Conservation (phyloP, 1,140 invertebrate genomes). For the Epicauta chinensis region DNA sequence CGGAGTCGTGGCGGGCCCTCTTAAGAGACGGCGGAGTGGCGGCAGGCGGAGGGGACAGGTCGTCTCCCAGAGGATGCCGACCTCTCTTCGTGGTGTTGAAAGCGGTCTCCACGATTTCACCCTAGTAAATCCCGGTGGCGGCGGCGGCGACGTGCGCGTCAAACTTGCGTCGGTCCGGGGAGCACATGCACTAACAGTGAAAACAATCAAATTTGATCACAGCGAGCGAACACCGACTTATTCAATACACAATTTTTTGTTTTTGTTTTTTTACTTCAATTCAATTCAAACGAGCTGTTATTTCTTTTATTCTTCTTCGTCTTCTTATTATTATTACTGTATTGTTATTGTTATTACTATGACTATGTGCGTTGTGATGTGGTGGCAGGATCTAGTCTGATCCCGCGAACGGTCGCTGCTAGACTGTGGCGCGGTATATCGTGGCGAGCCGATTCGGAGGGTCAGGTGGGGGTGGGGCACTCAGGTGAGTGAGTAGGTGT, state of each 20-base stretch:
- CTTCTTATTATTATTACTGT: too few relatives aligned
- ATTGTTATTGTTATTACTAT: too few relatives aligned
- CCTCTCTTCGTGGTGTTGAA: slow-evolving; percentile 41
- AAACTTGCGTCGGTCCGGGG: slow-evolving; percentile 12
- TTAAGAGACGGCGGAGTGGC: slow-evolving; percentile 45
- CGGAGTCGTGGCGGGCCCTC: slow-evolving; percentile 49
- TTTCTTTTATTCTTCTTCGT: too few relatives aligned
- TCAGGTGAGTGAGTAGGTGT: slow-evolving; percentile 41
- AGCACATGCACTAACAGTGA: slow-evolving; percentile 17
- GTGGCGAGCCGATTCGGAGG: slow-evolving; percentile 21
- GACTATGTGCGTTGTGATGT: background rate
- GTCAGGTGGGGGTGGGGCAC: slow-evolving; percentile 39
- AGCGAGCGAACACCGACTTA: slow-evolving; percentile 15
- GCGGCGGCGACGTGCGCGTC: slow-evolving; percentile 9
- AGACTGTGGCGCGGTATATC: slow-evolving; percentile 26
- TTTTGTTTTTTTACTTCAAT: background rate
- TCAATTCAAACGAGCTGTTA: too few relatives aligned
- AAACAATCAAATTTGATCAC: slow-evolving; percentile 3
- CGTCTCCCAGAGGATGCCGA: slow-evolving; percentile 41
- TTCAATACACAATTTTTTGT: slow-evolving; percentile 10
- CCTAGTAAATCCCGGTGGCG: slow-evolving; percentile 20
- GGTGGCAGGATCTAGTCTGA: slow-evolving; percentile 3
- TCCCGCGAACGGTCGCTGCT: slow-evolving; percentile 23
- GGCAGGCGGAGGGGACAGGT: slow-evolving; percentile 37
- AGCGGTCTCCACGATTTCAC: slow-evolving; percentile 40